Percentiles rank a stretch among this genome's conserved stretches.
These are phyloP conservation scores for Limnephilus auricula DNA, from an alignment of 2,888 invertebrate species.

Conservation along the genomic window DNA sequence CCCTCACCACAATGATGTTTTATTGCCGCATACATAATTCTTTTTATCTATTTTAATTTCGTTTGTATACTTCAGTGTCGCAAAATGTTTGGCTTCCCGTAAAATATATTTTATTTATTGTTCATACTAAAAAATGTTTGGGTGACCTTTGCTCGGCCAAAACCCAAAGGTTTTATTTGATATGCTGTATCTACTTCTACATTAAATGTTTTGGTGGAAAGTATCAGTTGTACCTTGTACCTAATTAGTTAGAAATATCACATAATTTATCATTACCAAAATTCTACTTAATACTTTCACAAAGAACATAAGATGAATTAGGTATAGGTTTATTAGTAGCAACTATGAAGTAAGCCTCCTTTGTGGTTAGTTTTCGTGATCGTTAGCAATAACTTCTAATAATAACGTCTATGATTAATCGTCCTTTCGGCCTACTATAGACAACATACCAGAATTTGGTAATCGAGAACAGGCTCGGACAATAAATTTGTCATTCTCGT, in stretches of 20 bases:
- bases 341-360: not conserved
- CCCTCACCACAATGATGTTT: not conserved
- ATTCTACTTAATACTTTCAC: not conserved
- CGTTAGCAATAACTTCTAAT: not conserved
- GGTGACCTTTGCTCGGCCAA: not conserved
- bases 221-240: not conserved
- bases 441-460: not conserved
- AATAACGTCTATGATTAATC: not conserved
- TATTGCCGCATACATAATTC: not conserved
- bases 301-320: not conserved
- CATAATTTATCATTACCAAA: not conserved
- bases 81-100: not conserved
- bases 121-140: not conserved
- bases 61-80: not conserved
- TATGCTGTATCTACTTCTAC: not conserved
- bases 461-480: not conserved
- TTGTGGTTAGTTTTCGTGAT: not conserved
- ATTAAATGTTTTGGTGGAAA: not conserved
- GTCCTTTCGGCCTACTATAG: not conserved
- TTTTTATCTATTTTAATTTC: not conserved
- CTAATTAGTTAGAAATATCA: not conserved
- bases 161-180: not conserved
- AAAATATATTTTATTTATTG: too few relatives aligned
- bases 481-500: not conserved
- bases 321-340: not conserved